These are phyloP conservation scores for Andrena praecox DNA, from an alignment of 2,888 invertebrate species.

Conservation along the genomic window DNA sequence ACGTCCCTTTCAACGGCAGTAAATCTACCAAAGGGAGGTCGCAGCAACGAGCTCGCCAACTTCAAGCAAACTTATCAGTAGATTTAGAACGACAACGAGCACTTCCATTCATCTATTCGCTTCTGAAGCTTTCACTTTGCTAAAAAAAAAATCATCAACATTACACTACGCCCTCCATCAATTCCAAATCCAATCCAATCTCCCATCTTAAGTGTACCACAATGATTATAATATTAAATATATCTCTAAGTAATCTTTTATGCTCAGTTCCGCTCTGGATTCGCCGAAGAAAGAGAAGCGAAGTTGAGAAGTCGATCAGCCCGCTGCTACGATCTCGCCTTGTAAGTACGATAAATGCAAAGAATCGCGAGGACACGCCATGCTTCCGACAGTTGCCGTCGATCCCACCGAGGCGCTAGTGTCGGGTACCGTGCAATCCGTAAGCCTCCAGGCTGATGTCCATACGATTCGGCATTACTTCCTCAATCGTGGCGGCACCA, in stretches of 20 bases:
- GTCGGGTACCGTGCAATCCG: slow-evolving; percentile 65
- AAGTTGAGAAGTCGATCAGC: not conserved
- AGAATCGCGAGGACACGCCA: slow-evolving; percentile 1
- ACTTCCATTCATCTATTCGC: not conserved
- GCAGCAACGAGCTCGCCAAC: not conserved
- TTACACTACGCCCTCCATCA: no score
- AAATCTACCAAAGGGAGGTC: slow-evolving; percentile 30
- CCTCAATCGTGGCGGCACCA: slow-evolving; percentile 59
- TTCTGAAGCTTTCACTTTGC: not conserved
- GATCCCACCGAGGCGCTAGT: slow-evolving; percentile 63
- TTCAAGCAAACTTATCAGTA: not conserved
- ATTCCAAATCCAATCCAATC: no score
- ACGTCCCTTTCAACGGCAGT: slow-evolving; percentile 52
- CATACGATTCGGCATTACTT: slow-evolving; percentile 51
- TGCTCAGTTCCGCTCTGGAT: not conserved
- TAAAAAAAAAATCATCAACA: no score
- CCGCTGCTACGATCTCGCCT: not conserved
- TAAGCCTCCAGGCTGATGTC: slow-evolving; percentile 3
- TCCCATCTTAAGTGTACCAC: no score
- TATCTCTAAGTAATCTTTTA: no score
- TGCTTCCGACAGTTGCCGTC: slow-evolving; percentile 6
- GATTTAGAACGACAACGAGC: not conserved
- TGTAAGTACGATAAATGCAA: slow-evolving; percentile 20
- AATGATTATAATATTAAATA: no score
- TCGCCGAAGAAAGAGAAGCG: not conserved